Conservation (phyloP, 2,888 invertebrate genomes). For the Cephonodes hylas region DNA sequence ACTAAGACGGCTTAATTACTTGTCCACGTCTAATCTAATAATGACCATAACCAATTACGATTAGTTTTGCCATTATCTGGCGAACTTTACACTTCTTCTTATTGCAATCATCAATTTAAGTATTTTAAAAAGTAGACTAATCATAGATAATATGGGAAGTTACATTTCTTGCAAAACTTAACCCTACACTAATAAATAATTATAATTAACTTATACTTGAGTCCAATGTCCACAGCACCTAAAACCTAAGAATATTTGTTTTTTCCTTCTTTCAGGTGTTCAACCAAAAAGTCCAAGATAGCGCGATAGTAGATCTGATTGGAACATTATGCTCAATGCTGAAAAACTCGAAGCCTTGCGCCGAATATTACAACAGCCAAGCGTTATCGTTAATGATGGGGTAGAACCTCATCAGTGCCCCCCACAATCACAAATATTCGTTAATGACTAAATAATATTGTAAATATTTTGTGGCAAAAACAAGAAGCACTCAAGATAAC, state of each 20-base stretch:
- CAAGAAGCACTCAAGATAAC: not conserved
- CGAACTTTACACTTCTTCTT: too few species aligned
- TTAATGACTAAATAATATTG: not conserved
- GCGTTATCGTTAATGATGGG: constrained; percentile 29
- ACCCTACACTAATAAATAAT: too few species aligned
- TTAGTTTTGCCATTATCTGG: too few species aligned
- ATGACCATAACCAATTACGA: too few species aligned
- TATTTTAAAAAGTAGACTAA: too few species aligned
- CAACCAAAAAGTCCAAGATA: constrained; percentile 54
- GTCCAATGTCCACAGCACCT: too few species aligned
- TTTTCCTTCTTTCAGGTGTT: constrained; percentile 49
- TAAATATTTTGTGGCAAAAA: not conserved
- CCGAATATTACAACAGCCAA: constrained; percentile 42
- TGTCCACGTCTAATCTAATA: too few species aligned
- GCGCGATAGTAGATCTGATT: constrained; percentile 42
- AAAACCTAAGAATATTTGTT: not conserved
- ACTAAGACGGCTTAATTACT: too few species aligned
- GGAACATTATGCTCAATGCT: constrained; percentile 52
- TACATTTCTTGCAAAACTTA: too few species aligned
- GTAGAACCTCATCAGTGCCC: not conserved
- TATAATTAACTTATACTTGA: too few species aligned
- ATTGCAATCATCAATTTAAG: too few species aligned
- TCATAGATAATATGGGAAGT: too few species aligned
- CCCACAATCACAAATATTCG: not conserved
- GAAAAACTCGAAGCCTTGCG: constrained; percentile 42